A percentile compares a stretch with the other conserved stretches of the same genome.
These are phyloP conservation scores for Drosophila crucigera DNA, from an alignment of 2,888 invertebrate species.

Conservation along the genomic window DNA sequence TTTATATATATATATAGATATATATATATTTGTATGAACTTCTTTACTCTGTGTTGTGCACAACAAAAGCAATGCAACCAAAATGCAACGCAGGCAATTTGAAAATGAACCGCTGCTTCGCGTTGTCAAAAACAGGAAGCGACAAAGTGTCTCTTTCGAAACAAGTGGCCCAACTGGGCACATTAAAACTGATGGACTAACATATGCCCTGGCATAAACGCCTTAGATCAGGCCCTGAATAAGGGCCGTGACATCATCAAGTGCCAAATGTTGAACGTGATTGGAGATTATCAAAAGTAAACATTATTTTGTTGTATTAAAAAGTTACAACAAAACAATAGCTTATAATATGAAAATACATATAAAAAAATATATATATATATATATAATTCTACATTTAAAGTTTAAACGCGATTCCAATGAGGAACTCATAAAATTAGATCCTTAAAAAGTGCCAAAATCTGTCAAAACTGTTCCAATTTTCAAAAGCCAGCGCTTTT, in stretches of 20 bases:
- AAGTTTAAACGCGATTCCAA: neutral
- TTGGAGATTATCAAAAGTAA: neutral
- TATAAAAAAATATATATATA: neutral
- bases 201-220: conserved; percentile 14
- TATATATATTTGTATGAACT: neutral
- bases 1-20: conserved; percentile 9
- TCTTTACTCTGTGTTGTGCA: conserved; percentile 38
- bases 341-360: neutral
- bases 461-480: neutral
- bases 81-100: conserved; percentile 63
- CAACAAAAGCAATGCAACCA: conserved; percentile 71
- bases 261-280: neutral
- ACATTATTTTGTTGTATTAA: neutral
- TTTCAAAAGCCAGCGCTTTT: neutral
- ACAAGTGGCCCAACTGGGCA: conserved; percentile 20
- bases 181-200: neutral
- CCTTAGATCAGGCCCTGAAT: no score
- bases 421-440: neutral
- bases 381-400: neutral
- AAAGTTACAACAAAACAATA: neutral
- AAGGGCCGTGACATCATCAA: neutral
- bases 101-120: conserved; percentile 28
- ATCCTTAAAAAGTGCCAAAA: neutral
- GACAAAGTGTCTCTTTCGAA: conserved; percentile 58
- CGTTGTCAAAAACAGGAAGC: conserved; percentile 55